These are phyloP conservation scores for Heteropelma amictum DNA, from an alignment of 2,888 invertebrate genomes.

Conservation along the genomic window DNA sequence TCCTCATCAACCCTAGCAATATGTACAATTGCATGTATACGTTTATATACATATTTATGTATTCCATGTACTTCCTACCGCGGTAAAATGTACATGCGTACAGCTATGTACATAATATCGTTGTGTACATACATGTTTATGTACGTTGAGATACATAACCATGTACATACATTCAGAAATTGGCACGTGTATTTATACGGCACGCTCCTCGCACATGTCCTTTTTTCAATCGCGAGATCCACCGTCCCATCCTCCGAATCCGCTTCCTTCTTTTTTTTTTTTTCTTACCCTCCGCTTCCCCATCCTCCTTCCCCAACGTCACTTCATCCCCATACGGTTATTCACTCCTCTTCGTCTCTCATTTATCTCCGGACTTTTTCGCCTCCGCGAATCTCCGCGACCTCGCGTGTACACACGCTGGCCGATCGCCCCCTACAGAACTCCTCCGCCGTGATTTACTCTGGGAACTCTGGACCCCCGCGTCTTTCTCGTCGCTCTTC, in stretches of 20 bases:
- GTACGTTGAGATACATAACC: not conserved
- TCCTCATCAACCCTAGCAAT: constrained; percentile 63
- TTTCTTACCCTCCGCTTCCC: not conserved
- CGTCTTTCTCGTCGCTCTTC: no score
- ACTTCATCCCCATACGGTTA: no score
- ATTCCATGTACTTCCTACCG: not conserved
- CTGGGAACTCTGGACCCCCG: not conserved
- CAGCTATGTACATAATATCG: not conserved
- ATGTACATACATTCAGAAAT: not conserved
- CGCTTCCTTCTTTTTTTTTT: not conserved
- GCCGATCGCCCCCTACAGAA: not conserved
- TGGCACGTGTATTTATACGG: not conserved
- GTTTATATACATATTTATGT: not conserved
- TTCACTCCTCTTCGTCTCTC: constrained; percentile 47
- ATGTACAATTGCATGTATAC: constrained; percentile 2
- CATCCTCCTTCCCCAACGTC: not conserved
- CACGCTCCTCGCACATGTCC: constrained; percentile 61
- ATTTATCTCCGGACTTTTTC: constrained; percentile 38
- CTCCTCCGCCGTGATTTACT: not conserved
- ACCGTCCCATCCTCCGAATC: constrained; percentile 28
- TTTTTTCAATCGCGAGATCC: constrained; percentile 67
- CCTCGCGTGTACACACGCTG: not conserved
- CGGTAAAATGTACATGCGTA: not conserved
- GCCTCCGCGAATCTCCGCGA: not conserved
- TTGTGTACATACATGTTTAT: not conserved